phyloP scores from a whole-genome alignment of 2,888 invertebrate species.

The Apotomis betuletana region DNA sequence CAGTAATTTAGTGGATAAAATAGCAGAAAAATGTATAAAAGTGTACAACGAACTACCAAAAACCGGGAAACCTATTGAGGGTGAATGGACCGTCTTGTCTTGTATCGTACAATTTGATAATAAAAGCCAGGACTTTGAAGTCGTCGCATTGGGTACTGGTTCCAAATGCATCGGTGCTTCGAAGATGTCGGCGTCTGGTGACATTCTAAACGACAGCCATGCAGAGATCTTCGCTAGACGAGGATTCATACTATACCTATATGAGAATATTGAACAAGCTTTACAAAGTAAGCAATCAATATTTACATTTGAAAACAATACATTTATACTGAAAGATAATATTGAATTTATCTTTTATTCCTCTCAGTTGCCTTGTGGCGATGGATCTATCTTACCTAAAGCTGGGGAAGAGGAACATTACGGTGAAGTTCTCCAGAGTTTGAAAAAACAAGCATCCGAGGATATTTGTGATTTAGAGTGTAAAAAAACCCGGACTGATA shows the following conservation, averaged over 20 bases:
- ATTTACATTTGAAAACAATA: constrained; percentile 57
- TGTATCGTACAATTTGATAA: constrained; percentile 85
- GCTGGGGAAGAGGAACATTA: constrained; percentile 56
- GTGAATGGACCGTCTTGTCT: constrained; percentile 94
- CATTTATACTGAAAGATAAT: constrained; percentile 79
- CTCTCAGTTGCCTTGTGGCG: constrained; percentile 96
- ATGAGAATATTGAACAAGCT: constrained; percentile 83
- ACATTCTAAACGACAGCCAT: constrained; percentile 94
- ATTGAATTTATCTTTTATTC: constrained; percentile 92
- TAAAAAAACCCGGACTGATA: constrained; percentile 58
- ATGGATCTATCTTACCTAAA: constrained; percentile 93
- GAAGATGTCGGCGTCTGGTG: constrained; percentile 86
- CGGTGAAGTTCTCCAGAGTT: constrained; percentile 60
- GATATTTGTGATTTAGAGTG: constrained; percentile 49
- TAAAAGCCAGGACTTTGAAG: constrained; percentile 65
- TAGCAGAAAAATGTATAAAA: constrained; percentile 84
- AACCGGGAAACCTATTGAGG: constrained; percentile 89
- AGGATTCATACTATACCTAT: constrained; percentile 90
- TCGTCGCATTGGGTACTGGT: constrained; percentile 94
- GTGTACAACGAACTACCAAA: constrained; percentile 87
- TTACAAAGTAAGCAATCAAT: constrained; percentile 62
- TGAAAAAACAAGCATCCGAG: constrained; percentile 56
- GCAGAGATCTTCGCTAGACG: constrained; percentile 95
- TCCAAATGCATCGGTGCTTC: constrained; percentile 94
- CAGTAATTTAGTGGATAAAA: constrained; percentile 65